Base-by-base conservation (phyloP, 1,140 invertebrate genomes). In the Rhyzopertha dominica region DNA sequence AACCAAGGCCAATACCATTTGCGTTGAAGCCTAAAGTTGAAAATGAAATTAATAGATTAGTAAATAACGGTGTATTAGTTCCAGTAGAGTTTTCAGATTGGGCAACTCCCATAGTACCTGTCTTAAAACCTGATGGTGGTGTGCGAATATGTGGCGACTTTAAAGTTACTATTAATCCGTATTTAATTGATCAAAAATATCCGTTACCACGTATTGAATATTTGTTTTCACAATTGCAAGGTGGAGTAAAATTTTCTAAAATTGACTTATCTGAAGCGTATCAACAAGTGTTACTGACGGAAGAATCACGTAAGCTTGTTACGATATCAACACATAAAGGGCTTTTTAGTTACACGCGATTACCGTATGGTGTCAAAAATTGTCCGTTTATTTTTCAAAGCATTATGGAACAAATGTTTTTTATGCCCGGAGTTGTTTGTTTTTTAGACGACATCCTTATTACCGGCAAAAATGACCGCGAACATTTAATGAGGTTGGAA, bases 21-120 rank as follows among this genome's bases (percentile, higher is more conserved):
- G 38, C 38, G 4, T 26, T 40, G n/a, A 14, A 40, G 16, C 22
- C 22, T 9, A 40, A 28, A 26, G 22, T 40, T 7, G 38, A 40
- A 40, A 17, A 40, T 4, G 38, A 40, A 40, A 26, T 40, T 9
- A 17, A 40, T 26, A 10, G 38, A 28, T 16, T 40, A 26, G 38
- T 40, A 19, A 23, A 40, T n/a, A 26, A 12, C 18, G 16, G 18
- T 28, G 25, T 40, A 5, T 40, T 40, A 23, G 22, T 16, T 16
- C 38, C 38, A 4, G 24, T 28, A n/a, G 38, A 40, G 8, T 40
- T 26, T 40, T 26, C 22, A n/a, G n/a, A n/a, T n/a, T n/a, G n/a
- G n/a, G n/a, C n/a, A n/a, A n/a, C n/a, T n/a, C n/a, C n/a, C n/a
- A n/a, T n/a, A n/a, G n/a, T n/a, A n/a, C n/a, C n/a, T n/a, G n/a